Evolutionary conservation across 2,888 invertebrate genomes (phyloP), one percentile per base, ranked within the genome.

Genomic region (Eurytoma californica): DNA sequence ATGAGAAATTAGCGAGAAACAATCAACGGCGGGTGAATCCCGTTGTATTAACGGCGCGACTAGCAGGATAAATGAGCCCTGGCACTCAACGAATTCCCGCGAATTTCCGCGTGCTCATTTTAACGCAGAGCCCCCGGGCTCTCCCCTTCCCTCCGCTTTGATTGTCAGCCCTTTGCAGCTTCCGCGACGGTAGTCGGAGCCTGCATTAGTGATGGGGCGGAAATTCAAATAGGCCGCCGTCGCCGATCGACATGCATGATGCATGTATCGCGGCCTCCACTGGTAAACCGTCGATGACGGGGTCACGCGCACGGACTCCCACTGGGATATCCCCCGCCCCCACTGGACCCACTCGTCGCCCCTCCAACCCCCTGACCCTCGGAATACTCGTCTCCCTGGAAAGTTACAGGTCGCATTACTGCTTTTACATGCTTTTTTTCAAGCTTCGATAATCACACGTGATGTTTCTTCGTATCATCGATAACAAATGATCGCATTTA

Each of bases 171-270:
- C 30, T 63, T 12, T 63, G n/a, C 13, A n/a, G 18, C 9, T 39
- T 16, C 5, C 14, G 60, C 16, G 30, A 9, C 30, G 24, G 9
- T 39, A n/a, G 57, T 4, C 18, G 51, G 68, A 20, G 47, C 39
- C 69, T 67, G 75, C 75, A 78, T 81, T 80, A 78, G 78, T 61
- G 69, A 80, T 57, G 65, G 61, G 24, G 47, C 76, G 76, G 80
- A 72, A 81, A 80, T 77, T 82, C 79, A 80, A 81, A 75, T 77
- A 61, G 70, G 72, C 73, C 51, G 60, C n/a, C 63, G 47, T 72
- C 60, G 7, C 24, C 51, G 78, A 72, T 70, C 57, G 63, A 70
- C 76, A 72, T 75, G 66, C 67, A 80, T 79, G 63, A 79, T 81
- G 72, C 72, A 79, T 69, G 24, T 72, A 49, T 58, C 60, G 67